phyloP scores from a whole-genome alignment of 2,888 invertebrate species.

The Pseudococcus jackbeardsleyi region DNA sequence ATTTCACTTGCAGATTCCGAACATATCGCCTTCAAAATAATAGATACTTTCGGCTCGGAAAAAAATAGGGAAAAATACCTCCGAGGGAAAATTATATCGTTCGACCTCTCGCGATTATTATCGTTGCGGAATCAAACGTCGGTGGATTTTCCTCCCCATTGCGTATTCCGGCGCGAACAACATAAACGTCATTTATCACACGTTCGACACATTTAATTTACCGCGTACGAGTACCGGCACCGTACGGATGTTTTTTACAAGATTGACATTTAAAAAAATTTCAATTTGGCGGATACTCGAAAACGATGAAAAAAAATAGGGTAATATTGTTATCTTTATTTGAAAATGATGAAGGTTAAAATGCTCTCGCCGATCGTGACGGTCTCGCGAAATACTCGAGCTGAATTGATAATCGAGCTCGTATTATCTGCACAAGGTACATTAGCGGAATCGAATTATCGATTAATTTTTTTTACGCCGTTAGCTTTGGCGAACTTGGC shows the following conservation, averaged over 20 bases:
- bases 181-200: slow-evolving; percentile 27
- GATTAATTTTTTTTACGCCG: slow-evolving; percentile 1
- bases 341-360: slow-evolving; percentile 30
- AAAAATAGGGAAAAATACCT: not conserved
- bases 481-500: not conserved
- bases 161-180: not conserved
- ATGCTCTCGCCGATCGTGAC: not conserved
- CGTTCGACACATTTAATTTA: slow-evolving; percentile 37
- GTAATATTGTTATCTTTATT: slow-evolving; percentile 29
- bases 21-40: not conserved
- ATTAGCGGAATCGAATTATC: slow-evolving; percentile 24
- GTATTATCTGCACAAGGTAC: slow-evolving; percentile 3
- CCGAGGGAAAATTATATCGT: not conserved
- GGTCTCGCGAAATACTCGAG: not conserved
- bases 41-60: not conserved
- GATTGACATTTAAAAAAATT: slow-evolving; percentile 27
- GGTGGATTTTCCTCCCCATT: not conserved
- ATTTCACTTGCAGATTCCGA: not conserved
- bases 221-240: not conserved
- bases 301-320: not conserved
- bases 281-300: slow-evolving; percentile 15
- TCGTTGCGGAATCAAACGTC: not conserved
- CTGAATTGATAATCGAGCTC: not conserved
- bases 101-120: not conserved
- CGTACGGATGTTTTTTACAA: slow-evolving; percentile 1